phyloP scores from a whole-genome alignment of 2,797 vertebrate species.

The Lindbergichthys nudifrons region DNA sequence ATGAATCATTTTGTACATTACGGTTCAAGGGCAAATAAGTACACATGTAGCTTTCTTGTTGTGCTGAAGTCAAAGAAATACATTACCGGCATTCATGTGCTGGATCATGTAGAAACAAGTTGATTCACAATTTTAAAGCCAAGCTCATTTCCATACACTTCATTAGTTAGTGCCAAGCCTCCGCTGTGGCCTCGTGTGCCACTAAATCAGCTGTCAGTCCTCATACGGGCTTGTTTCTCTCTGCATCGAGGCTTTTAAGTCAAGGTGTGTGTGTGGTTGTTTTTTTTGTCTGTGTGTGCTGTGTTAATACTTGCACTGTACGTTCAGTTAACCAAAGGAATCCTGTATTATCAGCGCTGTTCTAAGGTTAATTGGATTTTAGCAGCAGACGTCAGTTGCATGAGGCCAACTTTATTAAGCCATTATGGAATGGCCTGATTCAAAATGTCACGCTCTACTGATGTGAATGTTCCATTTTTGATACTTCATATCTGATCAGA shows the following conservation, averaged over 20 bases:
- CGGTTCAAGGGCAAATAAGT: constrained; percentile 56
- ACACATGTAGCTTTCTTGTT: constrained; percentile 26
- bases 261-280: constrained; percentile 16
- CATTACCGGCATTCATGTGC: constrained; percentile 37
- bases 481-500: constrained; percentile 37
- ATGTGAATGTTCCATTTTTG: constrained; percentile 45
- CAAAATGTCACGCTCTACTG: constrained; percentile 48
- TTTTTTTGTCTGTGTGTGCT: constrained; percentile 20
- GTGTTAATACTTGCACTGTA: constrained; percentile 20
- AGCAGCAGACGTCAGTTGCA: constrained; percentile 47
- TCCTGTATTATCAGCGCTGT: constrained; percentile 40
- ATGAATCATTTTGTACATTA: constrained; percentile 60
- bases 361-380: constrained; percentile 64
- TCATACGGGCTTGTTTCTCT: constrained; percentile 31
- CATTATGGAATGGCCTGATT: constrained; percentile 44
- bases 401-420: constrained; percentile 45
- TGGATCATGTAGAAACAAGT: constrained; percentile 57
- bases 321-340: constrained; percentile 38
- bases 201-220: constrained; percentile 65
- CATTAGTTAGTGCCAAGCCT: constrained; percentile 59
- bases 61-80: constrained; percentile 45
- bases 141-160: constrained; percentile 65
- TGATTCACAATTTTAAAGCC: constrained; percentile 56
- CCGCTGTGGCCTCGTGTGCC: constrained; percentile 47
- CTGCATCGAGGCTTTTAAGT: constrained; percentile 39